Evolutionary conservation across 1,140 invertebrate genomes (phyloP).

Genomic region (Bombus impatiens): DNA sequence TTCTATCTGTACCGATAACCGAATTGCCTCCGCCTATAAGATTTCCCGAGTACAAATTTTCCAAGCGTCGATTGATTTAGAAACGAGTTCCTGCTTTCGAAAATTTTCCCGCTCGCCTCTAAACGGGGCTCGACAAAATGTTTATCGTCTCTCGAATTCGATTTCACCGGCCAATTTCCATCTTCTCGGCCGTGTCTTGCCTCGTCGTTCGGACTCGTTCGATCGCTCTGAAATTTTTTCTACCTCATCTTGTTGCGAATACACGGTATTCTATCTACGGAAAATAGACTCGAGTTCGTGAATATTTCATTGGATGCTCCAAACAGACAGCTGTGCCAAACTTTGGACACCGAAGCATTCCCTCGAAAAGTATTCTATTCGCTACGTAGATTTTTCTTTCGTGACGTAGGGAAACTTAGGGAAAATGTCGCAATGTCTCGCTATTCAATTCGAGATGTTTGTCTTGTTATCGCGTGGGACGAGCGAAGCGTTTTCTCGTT

Average conservation of each 20-base stretch:
- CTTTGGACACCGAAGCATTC: no score
- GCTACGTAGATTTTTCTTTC: not conserved
- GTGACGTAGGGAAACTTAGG: not conserved
- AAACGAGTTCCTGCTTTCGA: slow-evolving; percentile 33
- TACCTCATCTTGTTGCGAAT: not conserved
- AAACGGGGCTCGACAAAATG: not conserved
- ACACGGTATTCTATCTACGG: not conserved
- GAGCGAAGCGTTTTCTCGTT: not conserved
- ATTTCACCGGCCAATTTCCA: not conserved
- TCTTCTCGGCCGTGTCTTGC: not conserved
- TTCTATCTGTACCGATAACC: slow-evolving; percentile 39
- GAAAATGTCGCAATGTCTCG: not conserved
- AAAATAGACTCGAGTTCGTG: not conserved
- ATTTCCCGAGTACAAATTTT: slow-evolving; percentile 31
- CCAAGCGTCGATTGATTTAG: slow-evolving; percentile 10
- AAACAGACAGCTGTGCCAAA: not conserved
- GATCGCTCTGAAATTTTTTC: not conserved
- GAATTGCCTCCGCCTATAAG: slow-evolving; percentile 35
- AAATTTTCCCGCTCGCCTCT: slow-evolving; percentile 12
- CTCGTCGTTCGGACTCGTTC: not conserved
- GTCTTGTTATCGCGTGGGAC: not conserved
- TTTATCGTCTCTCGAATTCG: not conserved
- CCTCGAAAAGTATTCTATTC: not conserved
- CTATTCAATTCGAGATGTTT: not conserved
- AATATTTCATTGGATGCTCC: not conserved